A percentile compares a stretch with the other conserved stretches of the same genome.
Evolutionary conservation across 1,140 invertebrate genomes (phyloP).

Genomic region (Danaus plexippus): DNA sequence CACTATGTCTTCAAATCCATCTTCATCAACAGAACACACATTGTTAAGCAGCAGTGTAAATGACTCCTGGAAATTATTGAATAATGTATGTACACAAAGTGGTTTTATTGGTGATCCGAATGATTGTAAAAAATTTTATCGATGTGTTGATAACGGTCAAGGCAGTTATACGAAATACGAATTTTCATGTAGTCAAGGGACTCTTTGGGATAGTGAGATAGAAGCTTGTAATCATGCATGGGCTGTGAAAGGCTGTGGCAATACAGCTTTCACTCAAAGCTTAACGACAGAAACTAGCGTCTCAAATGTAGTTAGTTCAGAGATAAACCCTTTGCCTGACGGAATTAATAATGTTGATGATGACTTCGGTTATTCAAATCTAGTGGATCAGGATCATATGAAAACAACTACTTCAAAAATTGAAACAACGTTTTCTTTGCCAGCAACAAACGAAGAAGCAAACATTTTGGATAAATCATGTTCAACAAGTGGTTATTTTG

Average conservation of each 20-base stretch:
- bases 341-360: slow-evolving; percentile 10
- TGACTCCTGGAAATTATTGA: neutral
- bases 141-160: slow-evolving; percentile 76
- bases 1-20: too few species aligned
- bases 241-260: slow-evolving; percentile 64
- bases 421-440: slow-evolving; percentile 17
- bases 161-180: slow-evolving; percentile 74
- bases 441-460: slow-evolving; percentile 14
- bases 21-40: too few species aligned
- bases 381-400: slow-evolving; percentile 13
- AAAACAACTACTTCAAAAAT: slow-evolving; percentile 9
- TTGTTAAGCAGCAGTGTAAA: too few species aligned
- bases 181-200: slow-evolving; percentile 78
- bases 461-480: slow-evolving; percentile 23
- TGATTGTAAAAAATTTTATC: slow-evolving; percentile 79
- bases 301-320: too few species aligned
- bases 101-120: slow-evolving; percentile 74
- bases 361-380: slow-evolving; percentile 14
- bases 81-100: slow-evolving; percentile 53
- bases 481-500: slow-evolving; percentile 69
- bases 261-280: slow-evolving; percentile 14
- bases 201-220: slow-evolving; percentile 75
- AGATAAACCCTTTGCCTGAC: too few species aligned
- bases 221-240: slow-evolving; percentile 76
- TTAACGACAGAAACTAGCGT: neutral